Evolutionary conservation across 2,888 invertebrate genomes (phyloP).

Genomic region (Dusona sp.): DNA sequence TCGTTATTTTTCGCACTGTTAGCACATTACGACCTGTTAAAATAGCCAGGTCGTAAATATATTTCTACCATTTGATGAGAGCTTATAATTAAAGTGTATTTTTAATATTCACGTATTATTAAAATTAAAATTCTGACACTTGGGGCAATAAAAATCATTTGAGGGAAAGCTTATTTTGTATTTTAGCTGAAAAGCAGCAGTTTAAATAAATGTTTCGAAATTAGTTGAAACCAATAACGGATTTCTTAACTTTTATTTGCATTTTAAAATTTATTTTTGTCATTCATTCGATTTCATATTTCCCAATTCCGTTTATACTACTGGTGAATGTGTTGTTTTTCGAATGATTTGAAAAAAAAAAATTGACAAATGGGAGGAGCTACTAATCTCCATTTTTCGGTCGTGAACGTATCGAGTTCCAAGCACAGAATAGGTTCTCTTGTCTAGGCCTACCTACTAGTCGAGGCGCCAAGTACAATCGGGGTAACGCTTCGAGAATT

Average conservation of each 20-base stretch:
- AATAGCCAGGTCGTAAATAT: no score
- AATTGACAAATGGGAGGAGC: conserved; percentile 47
- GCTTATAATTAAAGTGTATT: background rate
- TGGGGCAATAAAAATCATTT: no score
- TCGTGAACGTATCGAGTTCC: conserved; percentile 10
- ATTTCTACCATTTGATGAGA: no score
- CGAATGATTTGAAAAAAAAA: background rate
- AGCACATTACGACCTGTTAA: background rate
- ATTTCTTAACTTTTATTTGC: background rate
- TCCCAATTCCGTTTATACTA: no score
- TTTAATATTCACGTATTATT: no score
- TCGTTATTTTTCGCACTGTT: background rate
- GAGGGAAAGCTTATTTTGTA: no score
- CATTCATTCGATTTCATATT: no score
- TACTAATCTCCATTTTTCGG: conserved; percentile 29
- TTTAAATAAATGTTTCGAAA: no score
- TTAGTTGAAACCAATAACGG: no score
- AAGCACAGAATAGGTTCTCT: conserved; percentile 2
- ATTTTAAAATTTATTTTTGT: background rate
- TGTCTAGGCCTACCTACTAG: conserved; percentile 28
- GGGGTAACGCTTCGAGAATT: conserved; percentile 20
- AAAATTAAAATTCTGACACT: no score
- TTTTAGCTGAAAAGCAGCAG: no score
- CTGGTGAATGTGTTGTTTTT: background rate
- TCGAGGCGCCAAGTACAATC: background rate